Evolutionary conservation across 2,888 invertebrate species (phyloP).

Genomic region (Patella pellucida): DNA sequence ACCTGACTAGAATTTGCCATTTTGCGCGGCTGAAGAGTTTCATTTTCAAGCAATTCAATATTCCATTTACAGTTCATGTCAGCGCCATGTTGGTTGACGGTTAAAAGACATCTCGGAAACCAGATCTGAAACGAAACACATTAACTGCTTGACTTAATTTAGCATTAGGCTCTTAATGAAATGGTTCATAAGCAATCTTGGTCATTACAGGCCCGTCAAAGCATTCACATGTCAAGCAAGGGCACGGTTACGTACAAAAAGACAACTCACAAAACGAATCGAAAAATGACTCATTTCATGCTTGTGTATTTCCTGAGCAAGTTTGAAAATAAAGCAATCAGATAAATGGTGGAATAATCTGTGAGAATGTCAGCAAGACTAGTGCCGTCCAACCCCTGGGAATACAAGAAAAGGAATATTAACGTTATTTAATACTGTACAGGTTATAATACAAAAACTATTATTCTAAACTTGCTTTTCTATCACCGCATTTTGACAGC

Average conservation of each 20-base stretch:
- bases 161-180: slow-evolving; percentile 9
- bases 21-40: slow-evolving; percentile 1
- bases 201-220: slow-evolving; percentile 10
- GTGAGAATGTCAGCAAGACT: slow-evolving; percentile 10
- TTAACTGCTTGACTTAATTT: slow-evolving; percentile 12
- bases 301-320: slow-evolving; percentile 12
- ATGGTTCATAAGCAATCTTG: slow-evolving; percentile 10
- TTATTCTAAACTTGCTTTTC: slow-evolving; percentile 10
- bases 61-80: slow-evolving; percentile 12
- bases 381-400: neutral
- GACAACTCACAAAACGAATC: slow-evolving; percentile 7
- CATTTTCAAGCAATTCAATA: slow-evolving; percentile 10
- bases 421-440: slow-evolving; percentile 10
- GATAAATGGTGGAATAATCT: slow-evolving; percentile 11
- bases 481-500: slow-evolving; percentile 5
- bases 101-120: slow-evolving; percentile 9
- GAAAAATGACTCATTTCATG: slow-evolving; percentile 7
- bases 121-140: slow-evolving; percentile 9
- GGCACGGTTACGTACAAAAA: slow-evolving; percentile 1
- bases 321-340: slow-evolving; percentile 12
- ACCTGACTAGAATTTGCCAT: slow-evolving; percentile 12
- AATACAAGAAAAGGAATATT: slow-evolving; percentile 1
- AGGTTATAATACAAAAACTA: slow-evolving; percentile 11
- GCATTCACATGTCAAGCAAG: neutral
- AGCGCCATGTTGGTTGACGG: slow-evolving; percentile 6